phyloP scores from a whole-genome alignment of 1,140 invertebrate genomes.

The Philotrypesis tridentata region DNA sequence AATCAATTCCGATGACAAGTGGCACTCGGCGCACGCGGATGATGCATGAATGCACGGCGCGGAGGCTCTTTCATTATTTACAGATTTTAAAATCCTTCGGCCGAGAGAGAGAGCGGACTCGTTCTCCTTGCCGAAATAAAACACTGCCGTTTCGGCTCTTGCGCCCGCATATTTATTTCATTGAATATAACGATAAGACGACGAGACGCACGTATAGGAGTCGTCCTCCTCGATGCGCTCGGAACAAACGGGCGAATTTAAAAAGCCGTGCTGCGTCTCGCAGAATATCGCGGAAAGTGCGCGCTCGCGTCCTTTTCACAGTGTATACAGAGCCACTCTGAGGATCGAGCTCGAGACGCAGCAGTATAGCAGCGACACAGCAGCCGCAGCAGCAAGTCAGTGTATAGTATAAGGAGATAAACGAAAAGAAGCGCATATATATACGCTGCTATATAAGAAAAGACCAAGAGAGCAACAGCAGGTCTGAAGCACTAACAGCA shows the following conservation, averaged over 20 bases:
- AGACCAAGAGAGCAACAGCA: conserved; percentile 40
- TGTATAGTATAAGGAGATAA: conserved; percentile 29
- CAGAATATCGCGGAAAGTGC: not conserved
- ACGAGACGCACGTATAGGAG: not conserved
- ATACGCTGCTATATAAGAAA: conserved; percentile 19
- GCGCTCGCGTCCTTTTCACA: conserved; percentile 21
- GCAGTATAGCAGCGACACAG: too few species aligned
- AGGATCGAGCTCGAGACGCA: conserved; percentile 23
- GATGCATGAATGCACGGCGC: too few species aligned
- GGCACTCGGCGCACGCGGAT: too few species aligned
- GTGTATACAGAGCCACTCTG: not conserved
- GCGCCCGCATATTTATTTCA: not conserved
- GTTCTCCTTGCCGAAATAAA: not conserved
- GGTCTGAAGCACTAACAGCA: not conserved
- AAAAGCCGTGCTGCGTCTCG: not conserved
- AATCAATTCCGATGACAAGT: not conserved
- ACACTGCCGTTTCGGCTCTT: not conserved
- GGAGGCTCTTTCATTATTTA: not conserved
- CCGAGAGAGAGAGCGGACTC: not conserved
- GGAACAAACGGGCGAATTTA: conserved; percentile 18
- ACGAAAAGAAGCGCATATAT: conserved; percentile 36
- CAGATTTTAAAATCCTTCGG: not conserved
- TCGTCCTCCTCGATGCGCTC: not conserved
- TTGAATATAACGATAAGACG: not conserved
- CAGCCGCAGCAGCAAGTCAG: too few species aligned